These are phyloP conservation scores for Mus caroli DNA, from an alignment of 2,797 vertebrate species.

Conservation along the genomic window DNA sequence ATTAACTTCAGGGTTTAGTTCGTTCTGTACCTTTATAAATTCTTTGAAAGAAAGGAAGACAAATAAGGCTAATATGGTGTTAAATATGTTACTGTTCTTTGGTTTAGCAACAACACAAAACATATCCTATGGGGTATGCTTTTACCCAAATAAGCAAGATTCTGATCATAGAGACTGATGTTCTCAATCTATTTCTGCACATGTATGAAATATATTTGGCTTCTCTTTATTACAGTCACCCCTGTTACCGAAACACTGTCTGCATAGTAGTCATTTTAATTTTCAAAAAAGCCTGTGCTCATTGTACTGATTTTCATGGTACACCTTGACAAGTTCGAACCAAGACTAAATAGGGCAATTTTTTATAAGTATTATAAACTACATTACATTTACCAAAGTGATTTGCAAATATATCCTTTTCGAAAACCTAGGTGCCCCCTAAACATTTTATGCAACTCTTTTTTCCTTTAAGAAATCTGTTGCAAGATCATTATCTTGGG, in stretches of 20 bases:
- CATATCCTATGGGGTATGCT: neutral
- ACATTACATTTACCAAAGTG: slow-evolving; percentile 23
- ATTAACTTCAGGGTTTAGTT: slow-evolving; percentile 65
- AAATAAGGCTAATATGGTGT: slow-evolving; percentile 12
- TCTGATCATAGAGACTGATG: slow-evolving; percentile 4
- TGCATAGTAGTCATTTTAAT: neutral
- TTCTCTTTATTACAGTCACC: slow-evolving; percentile 26
- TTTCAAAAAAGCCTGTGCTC: neutral
- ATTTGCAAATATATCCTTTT: slow-evolving; percentile 42
- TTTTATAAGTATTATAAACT: slow-evolving; percentile 53
- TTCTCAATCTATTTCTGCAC: neutral
- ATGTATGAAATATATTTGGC: neutral
- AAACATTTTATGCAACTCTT: neutral
- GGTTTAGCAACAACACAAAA: slow-evolving; percentile 1
- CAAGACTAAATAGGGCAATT: neutral
- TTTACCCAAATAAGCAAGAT: slow-evolving; percentile 12
- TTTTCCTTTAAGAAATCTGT: slow-evolving; percentile 44
- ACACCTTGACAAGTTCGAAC: slow-evolving; percentile 21
- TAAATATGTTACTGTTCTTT: slow-evolving; percentile 31
- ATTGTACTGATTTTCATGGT: slow-evolving; percentile 23
- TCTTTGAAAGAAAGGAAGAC: slow-evolving; percentile 48
- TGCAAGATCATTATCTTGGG: slow-evolving; percentile 55
- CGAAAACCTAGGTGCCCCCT: slow-evolving; percentile 50
- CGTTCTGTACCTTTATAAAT: slow-evolving; percentile 43
- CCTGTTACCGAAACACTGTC: slow-evolving; percentile 24